Evolutionary conservation across 2,797 vertebrate species (phyloP).

Genomic region (Linurgus olivaceus): DNA sequence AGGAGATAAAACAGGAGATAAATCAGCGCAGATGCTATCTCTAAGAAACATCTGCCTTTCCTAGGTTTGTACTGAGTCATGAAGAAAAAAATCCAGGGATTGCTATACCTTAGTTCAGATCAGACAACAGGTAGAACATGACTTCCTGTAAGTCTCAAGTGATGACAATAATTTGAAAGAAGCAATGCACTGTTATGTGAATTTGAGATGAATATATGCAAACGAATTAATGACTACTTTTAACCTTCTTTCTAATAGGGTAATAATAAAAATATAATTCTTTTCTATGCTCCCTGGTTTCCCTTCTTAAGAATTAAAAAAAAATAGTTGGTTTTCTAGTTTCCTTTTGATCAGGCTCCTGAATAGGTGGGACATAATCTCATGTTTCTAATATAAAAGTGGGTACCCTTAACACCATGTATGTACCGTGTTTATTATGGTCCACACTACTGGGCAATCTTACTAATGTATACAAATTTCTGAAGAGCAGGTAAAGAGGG

Average conservation of each 20-base stretch:
- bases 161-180: neutral
- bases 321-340: neutral
- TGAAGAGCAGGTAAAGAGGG: neutral
- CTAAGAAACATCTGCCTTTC: neutral
- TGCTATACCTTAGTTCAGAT: neutral
- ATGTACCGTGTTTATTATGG: neutral
- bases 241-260: neutral
- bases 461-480: neutral
- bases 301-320: neutral
- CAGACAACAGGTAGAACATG: neutral
- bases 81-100: neutral
- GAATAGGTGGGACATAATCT: neutral
- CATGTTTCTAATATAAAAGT: neutral
- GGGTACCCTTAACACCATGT: neutral
- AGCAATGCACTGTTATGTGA: neutral
- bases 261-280: neutral
- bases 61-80: neutral
- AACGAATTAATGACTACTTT: neutral
- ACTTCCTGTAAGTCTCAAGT: neutral
- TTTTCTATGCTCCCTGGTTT: neutral
- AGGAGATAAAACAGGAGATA: neutral
- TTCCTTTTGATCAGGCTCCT: neutral
- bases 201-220: neutral
- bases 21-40: neutral
- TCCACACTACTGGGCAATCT: neutral